A percentile compares a stretch with the other conserved stretches of the same genome.
Conservation (phyloP, 2,888 invertebrate genomes). For the Cremastobaeus sp. region DNA sequence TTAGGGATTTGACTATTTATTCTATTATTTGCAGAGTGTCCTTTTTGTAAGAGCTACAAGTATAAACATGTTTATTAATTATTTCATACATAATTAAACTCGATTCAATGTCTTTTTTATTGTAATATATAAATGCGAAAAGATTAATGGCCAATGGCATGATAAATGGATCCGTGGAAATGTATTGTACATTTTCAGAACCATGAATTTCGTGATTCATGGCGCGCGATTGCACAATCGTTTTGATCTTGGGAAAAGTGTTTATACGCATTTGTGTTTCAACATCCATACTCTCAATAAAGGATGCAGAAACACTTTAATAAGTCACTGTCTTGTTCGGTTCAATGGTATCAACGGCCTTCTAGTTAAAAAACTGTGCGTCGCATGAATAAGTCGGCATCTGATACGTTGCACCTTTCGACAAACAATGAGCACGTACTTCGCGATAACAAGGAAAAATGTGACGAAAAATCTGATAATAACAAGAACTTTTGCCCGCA, state of each 20-base stretch:
- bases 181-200: slow-evolving; percentile 35
- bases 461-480: slow-evolving; percentile 36
- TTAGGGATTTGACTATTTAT: too few relatives aligned
- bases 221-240: slow-evolving; percentile 31
- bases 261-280: slow-evolving; percentile 38
- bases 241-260: slow-evolving; percentile 47
- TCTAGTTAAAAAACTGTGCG: slow-evolving; percentile 29
- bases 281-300: slow-evolving; percentile 43
- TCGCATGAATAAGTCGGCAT: slow-evolving; percentile 35
- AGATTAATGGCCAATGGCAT: slow-evolving; percentile 43
- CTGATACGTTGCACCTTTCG: slow-evolving; percentile 10
- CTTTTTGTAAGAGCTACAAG: neutral
- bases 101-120: slow-evolving; percentile 19
- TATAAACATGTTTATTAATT: slow-evolving; percentile 18
- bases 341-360: slow-evolving; percentile 37
- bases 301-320: slow-evolving; percentile 44
- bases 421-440: slow-evolving; percentile 25
- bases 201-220: slow-evolving; percentile 50
- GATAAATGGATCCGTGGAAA: slow-evolving; percentile 45
- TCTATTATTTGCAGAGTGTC: neutral
- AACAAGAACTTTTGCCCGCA: slow-evolving; percentile 5
- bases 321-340: slow-evolving; percentile 41
- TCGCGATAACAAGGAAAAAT: slow-evolving; percentile 41
- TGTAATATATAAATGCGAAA: slow-evolving; percentile 9
- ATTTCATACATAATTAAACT: slow-evolving; percentile 31